Conservation (phyloP, 2,888 invertebrate genomes). For the Alcis repandata region DNA sequence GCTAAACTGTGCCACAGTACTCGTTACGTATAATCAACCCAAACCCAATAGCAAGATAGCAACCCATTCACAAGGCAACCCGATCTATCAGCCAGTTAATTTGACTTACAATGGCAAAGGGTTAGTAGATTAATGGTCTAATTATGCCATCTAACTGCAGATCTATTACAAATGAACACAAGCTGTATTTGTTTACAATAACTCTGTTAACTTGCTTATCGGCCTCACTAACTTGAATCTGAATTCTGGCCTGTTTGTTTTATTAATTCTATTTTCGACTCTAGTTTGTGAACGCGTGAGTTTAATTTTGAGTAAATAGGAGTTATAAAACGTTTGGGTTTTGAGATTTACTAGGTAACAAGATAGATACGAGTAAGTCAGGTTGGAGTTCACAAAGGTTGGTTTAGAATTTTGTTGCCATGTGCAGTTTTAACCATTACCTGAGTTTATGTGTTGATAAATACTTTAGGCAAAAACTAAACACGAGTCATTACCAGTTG, state of each 20-base stretch:
- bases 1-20: too few relatives aligned
- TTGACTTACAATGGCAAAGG: conserved; percentile 10
- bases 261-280: background rate
- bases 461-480: too few relatives aligned
- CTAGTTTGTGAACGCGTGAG: background rate
- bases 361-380: background rate
- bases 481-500: too few relatives aligned
- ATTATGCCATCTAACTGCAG: background rate
- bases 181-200: conserved; percentile 32
- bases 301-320: background rate
- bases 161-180: conserved; percentile 1
- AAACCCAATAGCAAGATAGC: too few relatives aligned
- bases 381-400: background rate
- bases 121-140: conserved; percentile 21
- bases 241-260: conserved; percentile 2
- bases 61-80: conserved; percentile 2
- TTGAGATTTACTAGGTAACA: too few relatives aligned
- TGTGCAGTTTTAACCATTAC: background rate
- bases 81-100: background rate
- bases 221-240: conserved; percentile 1
- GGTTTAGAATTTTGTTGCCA: too few relatives aligned
- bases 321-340: background rate
- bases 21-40: too few relatives aligned
- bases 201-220: conserved; percentile 54
- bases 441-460: too few relatives aligned